Percentiles rank a stretch among this genome's conserved stretches.
Evolutionary conservation across 2,888 invertebrate species (phyloP).

Genomic region (Chymomyza fuscimana): DNA sequence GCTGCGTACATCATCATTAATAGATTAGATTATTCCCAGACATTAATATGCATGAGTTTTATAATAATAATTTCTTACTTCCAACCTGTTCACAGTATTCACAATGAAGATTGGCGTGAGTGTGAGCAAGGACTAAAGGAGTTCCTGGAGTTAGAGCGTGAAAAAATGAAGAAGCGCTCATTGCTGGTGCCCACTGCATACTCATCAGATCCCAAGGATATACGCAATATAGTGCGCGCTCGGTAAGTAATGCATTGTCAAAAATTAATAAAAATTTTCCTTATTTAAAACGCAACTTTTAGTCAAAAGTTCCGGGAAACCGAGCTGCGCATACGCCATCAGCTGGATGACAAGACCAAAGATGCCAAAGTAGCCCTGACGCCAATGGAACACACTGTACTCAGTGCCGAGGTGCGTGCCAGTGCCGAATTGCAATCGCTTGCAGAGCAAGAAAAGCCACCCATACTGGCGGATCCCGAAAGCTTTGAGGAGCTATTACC

Average conservation of each 20-base stretch:
- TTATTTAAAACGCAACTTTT: neutral
- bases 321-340: slow-evolving; percentile 70
- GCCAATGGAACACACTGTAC: slow-evolving; percentile 9
- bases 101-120: slow-evolving; percentile 76
- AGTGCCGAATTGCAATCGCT: neutral
- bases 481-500: slow-evolving; percentile 25
- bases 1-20: neutral
- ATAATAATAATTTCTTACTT: slow-evolving; percentile 28
- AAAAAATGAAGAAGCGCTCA: slow-evolving; percentile 76
- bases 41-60: slow-evolving; percentile 51
- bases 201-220: slow-evolving; percentile 75
- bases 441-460: slow-evolving; percentile 31
- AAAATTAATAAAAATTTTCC: neutral
- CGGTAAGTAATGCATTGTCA: slow-evolving; percentile 56
- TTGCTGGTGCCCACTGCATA: slow-evolving; percentile 64
- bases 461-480: slow-evolving; percentile 20
- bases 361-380: slow-evolving; percentile 24
- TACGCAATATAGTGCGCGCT: slow-evolving; percentile 74
- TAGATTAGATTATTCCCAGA: neutral
- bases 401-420: slow-evolving; percentile 12
- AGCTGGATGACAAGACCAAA: slow-evolving; percentile 64
- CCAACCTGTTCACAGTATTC: slow-evolving; percentile 63
- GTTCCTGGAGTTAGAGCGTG: slow-evolving; percentile 75
- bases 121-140: slow-evolving; percentile 77
- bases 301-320: slow-evolving; percentile 77